Percentiles rank a stretch among this genome's conserved stretches.
phyloP scores from a whole-genome alignment of 1,140 invertebrate species.

The Aethina tumida region DNA sequence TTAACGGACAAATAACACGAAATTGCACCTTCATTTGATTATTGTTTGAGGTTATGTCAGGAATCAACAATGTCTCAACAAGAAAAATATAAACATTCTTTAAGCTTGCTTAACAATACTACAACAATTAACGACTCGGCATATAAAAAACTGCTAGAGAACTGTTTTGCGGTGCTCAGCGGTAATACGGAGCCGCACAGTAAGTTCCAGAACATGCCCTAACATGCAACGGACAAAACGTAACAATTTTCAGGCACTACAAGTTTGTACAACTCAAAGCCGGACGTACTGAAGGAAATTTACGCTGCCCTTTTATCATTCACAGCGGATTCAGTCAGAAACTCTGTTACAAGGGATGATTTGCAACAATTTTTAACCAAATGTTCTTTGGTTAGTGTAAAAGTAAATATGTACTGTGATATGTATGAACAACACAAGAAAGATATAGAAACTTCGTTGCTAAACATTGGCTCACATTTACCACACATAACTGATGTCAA shows the following conservation, averaged over 20 bases:
- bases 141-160: slow-evolving; percentile 34
- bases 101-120: slow-evolving; percentile 28
- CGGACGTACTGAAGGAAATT: slow-evolving; percentile 36
- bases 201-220: slow-evolving; percentile 20
- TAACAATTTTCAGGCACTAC: slow-evolving; percentile 16
- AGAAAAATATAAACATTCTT: slow-evolving; percentile 15
- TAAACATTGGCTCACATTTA: slow-evolving; percentile 39
- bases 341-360: slow-evolving; percentile 33
- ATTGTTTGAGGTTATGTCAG: too few species aligned
- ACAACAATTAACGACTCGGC: slow-evolving; percentile 31
- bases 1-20: too few species aligned
- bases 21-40: too few species aligned
- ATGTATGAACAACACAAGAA: slow-evolving; percentile 33
- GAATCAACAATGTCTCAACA: too few species aligned
- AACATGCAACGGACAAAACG: background rate
- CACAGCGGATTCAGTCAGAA: slow-evolving; percentile 36
- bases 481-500: slow-evolving; percentile 54
- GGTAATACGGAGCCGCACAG: slow-evolving; percentile 29
- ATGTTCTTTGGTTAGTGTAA: slow-evolving; percentile 24
- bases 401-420: slow-evolving; percentile 33
- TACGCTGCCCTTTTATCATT: slow-evolving; percentile 36
- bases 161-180: slow-evolving; percentile 26
- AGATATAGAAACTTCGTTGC: slow-evolving; percentile 34
- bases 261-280: slow-evolving; percentile 31
- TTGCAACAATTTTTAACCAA: slow-evolving; percentile 30